A percentile compares a stretch with the other conserved stretches of the same genome.
phyloP scores from a whole-genome alignment of 2,113 vertebrate genomes.

The Paracanthobrama guichenoti region DNA sequence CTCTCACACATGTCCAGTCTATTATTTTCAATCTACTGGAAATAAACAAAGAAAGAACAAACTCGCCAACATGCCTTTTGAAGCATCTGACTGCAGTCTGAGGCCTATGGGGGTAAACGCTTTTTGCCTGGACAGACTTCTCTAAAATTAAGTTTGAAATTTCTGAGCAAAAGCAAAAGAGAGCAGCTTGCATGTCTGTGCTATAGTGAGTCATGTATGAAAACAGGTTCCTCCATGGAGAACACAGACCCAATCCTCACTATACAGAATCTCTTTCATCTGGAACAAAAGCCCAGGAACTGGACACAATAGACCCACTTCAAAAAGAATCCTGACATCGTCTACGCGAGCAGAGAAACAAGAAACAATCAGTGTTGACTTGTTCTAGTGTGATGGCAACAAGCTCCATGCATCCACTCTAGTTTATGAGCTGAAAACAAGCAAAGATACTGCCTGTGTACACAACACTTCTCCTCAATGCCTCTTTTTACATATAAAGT shows the following conservation, averaged over 20 bases:
- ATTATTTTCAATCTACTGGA: neutral
- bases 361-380: slow-evolving; percentile 76
- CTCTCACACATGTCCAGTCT: neutral
- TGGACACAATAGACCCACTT: slow-evolving; percentile 68
- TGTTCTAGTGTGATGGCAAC: slow-evolving; percentile 69
- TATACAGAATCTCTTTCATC: slow-evolving; percentile 82
- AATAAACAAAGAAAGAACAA: slow-evolving; percentile 58
- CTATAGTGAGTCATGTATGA: slow-evolving; percentile 54
- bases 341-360: slow-evolving; percentile 69
- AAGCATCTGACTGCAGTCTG: slow-evolving; percentile 56
- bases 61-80: slow-evolving; percentile 55
- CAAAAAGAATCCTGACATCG: slow-evolving; percentile 73
- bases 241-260: slow-evolving; percentile 67
- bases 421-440: slow-evolving; percentile 34
- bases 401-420: slow-evolving; percentile 64
- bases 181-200: slow-evolving; percentile 56
- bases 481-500: neutral
- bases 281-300: slow-evolving; percentile 75
- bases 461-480: neutral
- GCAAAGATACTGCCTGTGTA: neutral
- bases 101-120: slow-evolving; percentile 42
- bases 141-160: slow-evolving; percentile 70
- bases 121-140: slow-evolving; percentile 64
- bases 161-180: slow-evolving; percentile 65
- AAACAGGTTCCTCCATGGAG: slow-evolving; percentile 55